Conservation (phyloP, 2,113 vertebrate species). For the Myotis lucifugus region DNA sequence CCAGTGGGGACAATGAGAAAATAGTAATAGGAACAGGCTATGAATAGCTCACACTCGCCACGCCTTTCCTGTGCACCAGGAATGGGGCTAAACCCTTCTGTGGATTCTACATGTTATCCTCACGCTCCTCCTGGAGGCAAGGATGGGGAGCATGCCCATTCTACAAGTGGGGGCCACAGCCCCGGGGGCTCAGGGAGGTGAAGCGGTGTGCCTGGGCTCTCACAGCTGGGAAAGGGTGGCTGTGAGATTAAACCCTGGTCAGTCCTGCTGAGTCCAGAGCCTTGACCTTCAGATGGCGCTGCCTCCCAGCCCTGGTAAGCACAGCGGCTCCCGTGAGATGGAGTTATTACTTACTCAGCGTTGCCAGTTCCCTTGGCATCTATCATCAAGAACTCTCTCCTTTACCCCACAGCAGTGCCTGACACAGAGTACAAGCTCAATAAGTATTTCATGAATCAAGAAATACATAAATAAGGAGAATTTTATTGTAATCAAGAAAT, state of each 20-base stretch:
- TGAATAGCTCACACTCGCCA: not conserved
- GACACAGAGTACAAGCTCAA: not conserved
- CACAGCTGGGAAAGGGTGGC: not conserved
- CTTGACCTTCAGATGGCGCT: not conserved
- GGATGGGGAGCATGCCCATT: not conserved
- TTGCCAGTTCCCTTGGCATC: not conserved
- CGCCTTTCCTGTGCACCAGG: not conserved
- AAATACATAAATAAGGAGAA: not conserved
- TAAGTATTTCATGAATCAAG: not conserved
- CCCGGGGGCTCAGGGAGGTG: not conserved
- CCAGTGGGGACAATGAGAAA: not conserved
- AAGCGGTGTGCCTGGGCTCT: not conserved
- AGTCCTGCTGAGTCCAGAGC: not conserved
- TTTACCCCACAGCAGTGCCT: not conserved
- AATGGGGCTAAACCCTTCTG: rapidly evolving
- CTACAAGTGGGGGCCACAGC: not conserved
- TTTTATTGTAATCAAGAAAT: not conserved
- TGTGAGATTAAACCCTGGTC: not conserved
- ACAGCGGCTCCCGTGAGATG: rapidly evolving
- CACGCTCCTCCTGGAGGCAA: not conserved
- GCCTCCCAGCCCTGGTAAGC: rapidly evolving
- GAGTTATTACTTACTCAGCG: not conserved
- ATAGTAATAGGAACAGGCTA: too few relatives aligned
- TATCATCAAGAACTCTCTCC: not conserved
- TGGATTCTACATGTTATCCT: not conserved